Percentiles rank a stretch among this genome's conserved stretches.
Evolutionary conservation across 2,113 vertebrate species (phyloP).

Genomic region (Mohoua ochrocephala): DNA sequence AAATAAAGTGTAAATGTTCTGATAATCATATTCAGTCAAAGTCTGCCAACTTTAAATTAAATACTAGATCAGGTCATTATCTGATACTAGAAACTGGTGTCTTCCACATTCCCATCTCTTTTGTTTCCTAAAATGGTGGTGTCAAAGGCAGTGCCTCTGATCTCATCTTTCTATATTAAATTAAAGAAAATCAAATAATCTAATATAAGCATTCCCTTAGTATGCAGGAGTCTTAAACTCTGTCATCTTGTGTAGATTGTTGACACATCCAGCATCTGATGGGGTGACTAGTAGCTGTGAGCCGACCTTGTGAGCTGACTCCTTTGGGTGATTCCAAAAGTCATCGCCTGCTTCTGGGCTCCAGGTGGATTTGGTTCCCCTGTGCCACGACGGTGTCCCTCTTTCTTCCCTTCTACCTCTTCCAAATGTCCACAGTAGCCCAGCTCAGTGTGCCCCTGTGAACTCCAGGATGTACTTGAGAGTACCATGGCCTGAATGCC

Average conservation of each 20-base stretch:
- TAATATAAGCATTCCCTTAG: not conserved
- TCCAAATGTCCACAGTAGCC: not conserved
- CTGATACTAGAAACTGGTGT: not conserved
- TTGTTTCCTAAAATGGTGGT: constrained; percentile 6
- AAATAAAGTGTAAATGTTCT: not conserved
- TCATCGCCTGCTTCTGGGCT: not conserved
- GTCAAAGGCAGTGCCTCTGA: constrained; percentile 19
- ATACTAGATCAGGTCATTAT: not conserved
- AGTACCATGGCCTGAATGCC: not conserved
- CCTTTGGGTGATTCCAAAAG: not conserved
- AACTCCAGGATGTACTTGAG: not conserved
- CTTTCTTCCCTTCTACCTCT: not conserved
- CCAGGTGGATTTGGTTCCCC: not conserved
- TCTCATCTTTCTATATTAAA: constrained; percentile 16
- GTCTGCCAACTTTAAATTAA: constrained; percentile 1
- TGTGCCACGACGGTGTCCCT: accelerated
- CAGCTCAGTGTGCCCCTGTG: not conserved
- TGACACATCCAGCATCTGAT: not conserved
- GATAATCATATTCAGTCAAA: not conserved
- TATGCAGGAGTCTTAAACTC: not conserved
- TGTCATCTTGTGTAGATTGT: not conserved
- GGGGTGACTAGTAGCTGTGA: not conserved
- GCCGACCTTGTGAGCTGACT: not conserved
- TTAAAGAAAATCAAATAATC: constrained; percentile 27
- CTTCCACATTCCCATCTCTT: not conserved